phyloP scores from a whole-genome alignment of 2,113 vertebrate genomes.

The Cynoglossus semilaevis region DNA sequence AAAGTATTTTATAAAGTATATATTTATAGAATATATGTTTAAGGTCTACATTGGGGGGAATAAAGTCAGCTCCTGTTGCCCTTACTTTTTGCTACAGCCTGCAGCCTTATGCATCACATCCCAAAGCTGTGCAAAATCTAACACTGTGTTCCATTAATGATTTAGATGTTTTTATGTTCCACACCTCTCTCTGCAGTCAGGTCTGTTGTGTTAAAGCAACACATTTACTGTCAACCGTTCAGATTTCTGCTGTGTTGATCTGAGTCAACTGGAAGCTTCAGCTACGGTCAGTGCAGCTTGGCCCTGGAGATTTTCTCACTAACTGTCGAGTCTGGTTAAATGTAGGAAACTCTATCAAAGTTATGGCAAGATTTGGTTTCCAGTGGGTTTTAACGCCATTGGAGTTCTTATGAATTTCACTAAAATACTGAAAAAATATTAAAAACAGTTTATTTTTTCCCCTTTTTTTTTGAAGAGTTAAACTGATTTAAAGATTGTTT shows the following conservation, averaged over 20 bases:
- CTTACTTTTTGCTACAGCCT: background rate
- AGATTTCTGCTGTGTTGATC: constrained; percentile 12
- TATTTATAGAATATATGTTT: background rate
- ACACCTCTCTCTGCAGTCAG: background rate
- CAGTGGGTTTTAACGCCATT: too few species aligned
- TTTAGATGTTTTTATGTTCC: constrained; percentile 13
- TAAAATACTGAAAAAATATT: too few species aligned
- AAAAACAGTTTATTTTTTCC: too few species aligned
- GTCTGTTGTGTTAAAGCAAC: background rate
- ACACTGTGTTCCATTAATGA: constrained; percentile 20
- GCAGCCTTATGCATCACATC: constrained; percentile 6
- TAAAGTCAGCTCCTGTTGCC: background rate
- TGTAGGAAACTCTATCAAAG: too few species aligned
- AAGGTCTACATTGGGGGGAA: background rate
- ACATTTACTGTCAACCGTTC: constrained; percentile 2
- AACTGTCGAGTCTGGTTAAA: background rate
- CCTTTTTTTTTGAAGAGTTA: too few species aligned
- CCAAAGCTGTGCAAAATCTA: constrained; percentile 11
- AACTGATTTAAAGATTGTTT: too few species aligned
- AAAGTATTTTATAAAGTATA: too few species aligned
- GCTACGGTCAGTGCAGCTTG: background rate
- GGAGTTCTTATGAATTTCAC: too few species aligned
- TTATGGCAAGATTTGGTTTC: too few species aligned
- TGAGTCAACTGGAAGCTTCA: constrained; percentile 1
- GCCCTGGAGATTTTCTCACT: background rate